phyloP scores from a whole-genome alignment of 2,797 vertebrate genomes.

The Falco novaeseelandiae region DNA sequence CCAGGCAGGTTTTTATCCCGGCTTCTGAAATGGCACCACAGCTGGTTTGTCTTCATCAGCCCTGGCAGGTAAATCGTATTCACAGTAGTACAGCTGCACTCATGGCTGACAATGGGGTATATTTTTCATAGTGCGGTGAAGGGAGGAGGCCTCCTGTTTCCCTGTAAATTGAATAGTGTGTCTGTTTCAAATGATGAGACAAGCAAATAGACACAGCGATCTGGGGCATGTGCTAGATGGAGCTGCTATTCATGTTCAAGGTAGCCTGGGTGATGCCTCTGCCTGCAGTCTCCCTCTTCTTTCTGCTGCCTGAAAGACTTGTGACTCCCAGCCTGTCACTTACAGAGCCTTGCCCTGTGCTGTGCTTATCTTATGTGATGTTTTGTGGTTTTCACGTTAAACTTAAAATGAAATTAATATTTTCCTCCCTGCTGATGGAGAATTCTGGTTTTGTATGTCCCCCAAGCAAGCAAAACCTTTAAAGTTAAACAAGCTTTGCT shows the following conservation, averaged over 20 bases:
- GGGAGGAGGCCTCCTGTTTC: conserved; percentile 17
- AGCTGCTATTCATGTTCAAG: conserved; percentile 11
- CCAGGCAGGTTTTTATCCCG: neutral
- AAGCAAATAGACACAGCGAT: neutral
- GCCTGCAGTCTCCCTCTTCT: neutral
- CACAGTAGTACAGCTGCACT: conserved; percentile 8
- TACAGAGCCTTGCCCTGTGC: neutral
- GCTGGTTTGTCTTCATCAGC: conserved; percentile 37
- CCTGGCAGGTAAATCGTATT: conserved; percentile 51
- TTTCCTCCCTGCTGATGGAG: neutral
- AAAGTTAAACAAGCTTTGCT: neutral
- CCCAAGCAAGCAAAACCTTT: too few relatives aligned
- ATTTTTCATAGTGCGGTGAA: conserved; percentile 51
- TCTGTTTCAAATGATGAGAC: conserved; percentile 11
- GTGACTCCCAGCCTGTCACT: neutral
- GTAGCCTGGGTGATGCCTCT: neutral
- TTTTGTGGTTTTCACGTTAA: neutral
- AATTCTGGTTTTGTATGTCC: neutral
- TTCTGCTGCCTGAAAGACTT: neutral
- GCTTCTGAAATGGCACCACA: neutral
- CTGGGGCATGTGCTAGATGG: neutral
- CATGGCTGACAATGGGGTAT: conserved; percentile 22
- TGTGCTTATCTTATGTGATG: neutral
- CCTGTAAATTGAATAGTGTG: neutral
- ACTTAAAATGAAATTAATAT: neutral